Evolutionary conservation across 37 sponge, comb jelly and placozoan species (phyloP), one percentile per base, ranked within the genome.

Genomic region (Geodia barretti): DNA sequence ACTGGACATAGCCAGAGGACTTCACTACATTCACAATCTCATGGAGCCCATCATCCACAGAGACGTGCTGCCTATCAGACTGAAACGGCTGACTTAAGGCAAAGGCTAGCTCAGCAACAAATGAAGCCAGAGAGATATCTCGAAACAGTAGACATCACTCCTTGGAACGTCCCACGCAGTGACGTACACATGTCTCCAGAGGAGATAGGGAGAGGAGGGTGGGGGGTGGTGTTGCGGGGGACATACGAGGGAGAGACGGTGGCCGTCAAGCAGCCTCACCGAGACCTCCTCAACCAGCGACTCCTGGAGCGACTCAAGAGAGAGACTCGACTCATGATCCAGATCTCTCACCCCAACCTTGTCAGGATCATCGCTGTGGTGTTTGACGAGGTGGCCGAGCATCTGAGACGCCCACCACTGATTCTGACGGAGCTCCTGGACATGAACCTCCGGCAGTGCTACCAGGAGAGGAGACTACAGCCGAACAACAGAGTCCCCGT

Each of bases 21-120:
- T 92, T 30, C 76, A 88, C 60, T 92, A 88, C 86, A 60, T 92
- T 9, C 93, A 92, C 62, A 60, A 74, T 1, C 82, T 29, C 29
- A 75, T 77, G 2, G 86, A 87, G 38, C 83, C 89, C 36, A 88
- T 88, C 69, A 88, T 92, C 37, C 93, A 92, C 69, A 81, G 89
- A 36, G 89, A 92, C 43, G 82, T 92, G 76, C n/a, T n/a, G n/a
- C n/a, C n/a, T n/a, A n/a, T n/a, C n/a, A n/a, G n/a, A n/a, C n/a
- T n/a, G n/a, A n/a, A n/a, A n/a, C n/a, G n/a, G n/a, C n/a, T n/a
- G n/a, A n/a, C n/a, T n/a, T n/a, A n/a, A n/a, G n/a, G n/a, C n/a
- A n/a, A n/a, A n/a, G n/a, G n/a, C n/a, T n/a, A n/a, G n/a, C n/a
- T n/a, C n/a, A n/a, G n/a, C n/a, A n/a, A n/a, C n/a, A n/a, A n/a